Evolutionary conservation across 1,140 invertebrate species (phyloP).

Genomic region (Pectinophora gossypiella): DNA sequence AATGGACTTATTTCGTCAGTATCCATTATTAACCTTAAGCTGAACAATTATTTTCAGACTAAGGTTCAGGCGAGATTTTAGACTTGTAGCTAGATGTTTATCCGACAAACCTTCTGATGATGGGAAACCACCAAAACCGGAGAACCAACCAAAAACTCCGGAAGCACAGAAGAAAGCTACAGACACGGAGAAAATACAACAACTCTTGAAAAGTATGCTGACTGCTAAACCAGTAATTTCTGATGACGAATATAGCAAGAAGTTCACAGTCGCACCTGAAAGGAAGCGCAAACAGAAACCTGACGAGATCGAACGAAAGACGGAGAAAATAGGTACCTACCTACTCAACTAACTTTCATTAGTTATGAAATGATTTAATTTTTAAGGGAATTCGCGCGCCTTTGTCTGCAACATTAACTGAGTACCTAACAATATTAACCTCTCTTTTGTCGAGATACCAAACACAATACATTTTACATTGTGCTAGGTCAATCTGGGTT

Average conservation of each 20-base stretch:
- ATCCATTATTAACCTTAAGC: too few species aligned
- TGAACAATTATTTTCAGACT: conserved; percentile 44
- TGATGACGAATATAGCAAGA: conserved; percentile 48
- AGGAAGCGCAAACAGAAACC: conserved; percentile 31
- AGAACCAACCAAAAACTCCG: conserved; percentile 20
- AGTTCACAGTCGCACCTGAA: conserved; percentile 54
- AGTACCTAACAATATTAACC: too few species aligned
- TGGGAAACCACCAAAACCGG: conserved; percentile 26
- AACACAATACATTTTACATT: too few species aligned
- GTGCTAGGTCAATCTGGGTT: too few species aligned
- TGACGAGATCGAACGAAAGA: conserved; percentile 49
- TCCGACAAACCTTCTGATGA: conserved; percentile 57
- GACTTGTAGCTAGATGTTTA: conserved; percentile 42
- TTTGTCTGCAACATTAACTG: too few species aligned
- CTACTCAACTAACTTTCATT: too few species aligned
- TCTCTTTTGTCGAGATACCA: too few species aligned
- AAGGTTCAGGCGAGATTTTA: conserved; percentile 44
- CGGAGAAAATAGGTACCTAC: conserved; percentile 51
- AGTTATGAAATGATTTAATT: too few species aligned
- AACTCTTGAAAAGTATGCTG: conserved; percentile 64
- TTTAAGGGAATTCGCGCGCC: too few species aligned
- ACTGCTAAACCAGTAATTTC: conserved; percentile 47
- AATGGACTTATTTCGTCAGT: too few species aligned
- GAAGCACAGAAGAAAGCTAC: conserved; percentile 25
- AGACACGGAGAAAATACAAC: conserved; percentile 64